Base-by-base conservation (phyloP, 1,140 invertebrate genomes). In the Drosophila navojoa region DNA sequence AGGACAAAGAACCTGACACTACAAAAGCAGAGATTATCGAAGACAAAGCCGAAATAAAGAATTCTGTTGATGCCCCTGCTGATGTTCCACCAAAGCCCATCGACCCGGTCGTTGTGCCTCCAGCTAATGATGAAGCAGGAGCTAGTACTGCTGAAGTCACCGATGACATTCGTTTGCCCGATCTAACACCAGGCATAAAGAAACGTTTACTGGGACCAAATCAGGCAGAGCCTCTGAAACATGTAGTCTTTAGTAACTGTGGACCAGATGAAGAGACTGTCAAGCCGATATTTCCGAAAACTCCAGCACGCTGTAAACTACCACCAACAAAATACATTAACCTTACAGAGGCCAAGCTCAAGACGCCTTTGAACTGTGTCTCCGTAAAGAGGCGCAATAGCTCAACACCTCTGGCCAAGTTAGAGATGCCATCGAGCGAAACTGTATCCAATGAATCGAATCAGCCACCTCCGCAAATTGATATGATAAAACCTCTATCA, bases 251-350 rank as follows among this genome's bases (percentile, higher is more conserved):
- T 3, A 54, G 27, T 16, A 50, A n/a, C 19, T 19, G 5, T 13
- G 4, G 7, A 1, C 49, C 50, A 27, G 50, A 45, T 38, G 58
- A 61, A 0, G 57, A 77, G 3, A 22, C 13, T 6, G 49, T 25
- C 0, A 91, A 91, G 27, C 40, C 11, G 1, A 75, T 38, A 9
- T 91, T 71, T 52, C 89, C 89, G 1, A 91, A 89, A 66, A 91
- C 89, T 5, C 89, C 89, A 32, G 63, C 50, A 1, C 81, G 82
- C 1, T n/a, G 62, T 1, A 77, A 53, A 38, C 9, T 27, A 4
- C 5, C 53, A 35, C 19, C n/a, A 6, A 3, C 15, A 1, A 32
- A 52, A 0, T 7, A n/a, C 4, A n/a, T 29, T 0, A 61, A 35
- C 4, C n/a, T 64, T 2, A 5, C n/a, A 1, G 32, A 59, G 7